Evolutionary conservation across 2,797 vertebrate genomes (phyloP), one percentile per base, ranked within the genome.

Genomic region (Pteropus rufus): DNA sequence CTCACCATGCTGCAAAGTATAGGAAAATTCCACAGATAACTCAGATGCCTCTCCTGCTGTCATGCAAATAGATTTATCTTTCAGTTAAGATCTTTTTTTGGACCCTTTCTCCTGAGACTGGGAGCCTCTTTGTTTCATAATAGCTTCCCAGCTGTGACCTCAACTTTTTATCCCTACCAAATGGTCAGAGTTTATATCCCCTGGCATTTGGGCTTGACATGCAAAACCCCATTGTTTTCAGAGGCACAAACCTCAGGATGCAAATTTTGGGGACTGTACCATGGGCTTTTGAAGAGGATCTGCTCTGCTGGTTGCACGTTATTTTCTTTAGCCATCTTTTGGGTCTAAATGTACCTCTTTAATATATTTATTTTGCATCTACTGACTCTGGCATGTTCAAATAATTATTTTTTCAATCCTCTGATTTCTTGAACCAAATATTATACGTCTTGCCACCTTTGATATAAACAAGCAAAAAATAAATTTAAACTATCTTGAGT

Each of bases 101-200:
- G 83, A 80, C 70, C 89, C 76, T 96, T 95, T 95, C 96, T 96
- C 95, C 46, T 14, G 92, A 94, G 96, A 93, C 95, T 39, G 36
- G 77, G 67, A 97, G 95, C 24, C 52, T 94, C 81, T 34, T 77
- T 90, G 84, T 96, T 92, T 97, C 93, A 91, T 97, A 96, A 97
- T 82, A 87, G 88, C 93, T 77, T 96, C 84, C 96, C 93, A 92
- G 85, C 64, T 46, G 92, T 2, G 64, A 92, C 95, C 77, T 95
- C 96, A 93, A 91, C 96, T 91, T 91, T 87, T 93, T 67, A 70
- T 54, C 88, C 73, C 82, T 52, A 16, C 76, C 23, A 24, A 49
- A n/a, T 39, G 73, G 76, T 73, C 80, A 36, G 54, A 73, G 67
- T 75, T 88, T 69, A 24, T 70, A 75, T 60, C 73, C 3, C 0